A percentile compares a stretch with the other conserved stretches of the same genome.
phyloP scores from a whole-genome alignment of 1,140 invertebrate genomes.

The Drosophila aff. region DNA sequence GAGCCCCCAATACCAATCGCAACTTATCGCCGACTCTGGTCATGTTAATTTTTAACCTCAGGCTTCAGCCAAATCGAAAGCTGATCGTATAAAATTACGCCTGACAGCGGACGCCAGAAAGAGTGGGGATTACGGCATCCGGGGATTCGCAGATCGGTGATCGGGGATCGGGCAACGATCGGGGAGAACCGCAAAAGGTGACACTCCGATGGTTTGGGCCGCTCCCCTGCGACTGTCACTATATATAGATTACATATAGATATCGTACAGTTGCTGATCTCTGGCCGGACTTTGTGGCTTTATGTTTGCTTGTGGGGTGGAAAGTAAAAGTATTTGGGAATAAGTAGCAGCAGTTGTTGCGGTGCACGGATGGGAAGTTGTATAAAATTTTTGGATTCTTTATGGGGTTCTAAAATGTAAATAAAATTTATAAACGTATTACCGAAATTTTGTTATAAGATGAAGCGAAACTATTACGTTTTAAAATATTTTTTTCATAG shows the following conservation, averaged over 20 bases:
- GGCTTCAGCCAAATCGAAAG: slow-evolving; percentile 80
- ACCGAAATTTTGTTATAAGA: too few relatives aligned
- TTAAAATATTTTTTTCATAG: too few relatives aligned
- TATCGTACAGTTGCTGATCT: slow-evolving; percentile 55
- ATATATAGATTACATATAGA: slow-evolving; percentile 70
- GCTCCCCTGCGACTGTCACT: slow-evolving; percentile 57
- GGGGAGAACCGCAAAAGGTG: slow-evolving; percentile 76
- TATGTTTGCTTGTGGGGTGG: slow-evolving; percentile 7
- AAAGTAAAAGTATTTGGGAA: slow-evolving; percentile 42
- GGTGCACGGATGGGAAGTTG: background rate
- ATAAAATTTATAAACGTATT: too few relatives aligned
- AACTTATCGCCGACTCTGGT: slow-evolving; percentile 77
- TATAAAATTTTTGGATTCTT: background rate
- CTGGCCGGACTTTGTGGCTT: slow-evolving; percentile 41
- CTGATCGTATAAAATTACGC: slow-evolving; percentile 83
- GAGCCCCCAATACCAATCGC: slow-evolving; percentile 63
- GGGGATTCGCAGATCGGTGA: slow-evolving; percentile 16
- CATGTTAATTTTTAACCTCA: slow-evolving; percentile 81
- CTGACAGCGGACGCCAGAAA: slow-evolving; percentile 68
- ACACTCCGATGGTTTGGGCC: slow-evolving; percentile 66
- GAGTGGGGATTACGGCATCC: slow-evolving; percentile 23
- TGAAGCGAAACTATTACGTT: too few relatives aligned
- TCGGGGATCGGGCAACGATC: background rate
- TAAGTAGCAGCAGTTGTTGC: slow-evolving; percentile 15
- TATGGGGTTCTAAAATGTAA: background rate